Evolutionary conservation across 2,888 invertebrate species (phyloP).

Genomic region (Ochropleura leucogaster): DNA sequence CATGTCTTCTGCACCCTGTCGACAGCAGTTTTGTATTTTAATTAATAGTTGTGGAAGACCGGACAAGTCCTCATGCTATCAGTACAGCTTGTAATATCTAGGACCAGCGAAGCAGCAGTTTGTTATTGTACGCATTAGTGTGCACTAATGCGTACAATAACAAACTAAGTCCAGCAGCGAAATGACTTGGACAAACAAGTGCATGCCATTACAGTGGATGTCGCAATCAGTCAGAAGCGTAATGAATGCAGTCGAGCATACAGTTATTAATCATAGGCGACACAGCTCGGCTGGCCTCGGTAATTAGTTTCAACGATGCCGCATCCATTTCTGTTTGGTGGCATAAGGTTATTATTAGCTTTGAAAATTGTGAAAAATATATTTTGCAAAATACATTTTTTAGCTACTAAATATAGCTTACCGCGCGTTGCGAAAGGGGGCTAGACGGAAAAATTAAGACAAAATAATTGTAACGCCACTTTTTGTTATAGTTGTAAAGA

Average conservation of each 20-base stretch:
- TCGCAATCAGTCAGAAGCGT: constrained; percentile 47
- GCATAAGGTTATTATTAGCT: background rate
- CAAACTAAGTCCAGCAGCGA: constrained; percentile 1
- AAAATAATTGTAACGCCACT: no score
- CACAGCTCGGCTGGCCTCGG: constrained; percentile 23
- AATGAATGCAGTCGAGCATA: constrained; percentile 56
- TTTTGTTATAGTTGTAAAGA: no score
- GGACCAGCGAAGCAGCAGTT: background rate
- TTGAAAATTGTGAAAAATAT: no score
- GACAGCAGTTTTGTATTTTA: no score
- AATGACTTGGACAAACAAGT: constrained; percentile 43
- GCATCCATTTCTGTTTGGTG: constrained; percentile 8
- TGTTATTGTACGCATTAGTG: no score
- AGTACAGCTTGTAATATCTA: background rate
- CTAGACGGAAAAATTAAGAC: no score
- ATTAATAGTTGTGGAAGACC: background rate
- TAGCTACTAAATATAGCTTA: no score
- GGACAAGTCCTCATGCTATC: background rate
- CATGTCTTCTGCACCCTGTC: background rate
- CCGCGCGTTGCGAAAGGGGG: no score
- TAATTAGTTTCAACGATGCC: constrained; percentile 52
- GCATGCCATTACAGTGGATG: constrained; percentile 39
- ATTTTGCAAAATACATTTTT: no score
- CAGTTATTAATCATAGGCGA: constrained; percentile 59
- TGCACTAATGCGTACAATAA: background rate